A percentile compares a stretch with the other conserved stretches of the same genome.
Evolutionary conservation across 2,113 vertebrate species (phyloP).

Genomic region (Chamaea fasciata): DNA sequence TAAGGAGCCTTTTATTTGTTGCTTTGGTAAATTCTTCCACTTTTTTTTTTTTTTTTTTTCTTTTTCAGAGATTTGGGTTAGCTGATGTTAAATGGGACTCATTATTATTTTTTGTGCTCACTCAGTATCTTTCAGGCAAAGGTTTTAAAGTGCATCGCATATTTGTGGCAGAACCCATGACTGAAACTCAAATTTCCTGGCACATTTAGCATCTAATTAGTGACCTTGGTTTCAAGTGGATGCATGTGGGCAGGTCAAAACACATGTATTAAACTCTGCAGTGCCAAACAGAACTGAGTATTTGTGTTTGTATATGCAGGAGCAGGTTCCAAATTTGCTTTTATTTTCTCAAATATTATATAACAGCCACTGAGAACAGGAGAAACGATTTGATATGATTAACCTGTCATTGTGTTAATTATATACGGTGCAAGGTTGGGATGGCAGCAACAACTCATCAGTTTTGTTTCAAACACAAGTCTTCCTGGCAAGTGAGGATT

Average conservation of each 20-base stretch:
- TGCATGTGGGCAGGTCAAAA: not conserved
- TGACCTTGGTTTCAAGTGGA: not conserved
- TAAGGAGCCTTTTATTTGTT: not conserved
- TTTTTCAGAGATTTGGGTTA: not conserved
- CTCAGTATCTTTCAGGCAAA: not conserved
- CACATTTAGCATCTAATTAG: slow-evolving; percentile 4
- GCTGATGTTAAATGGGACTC: not conserved
- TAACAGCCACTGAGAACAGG: not conserved
- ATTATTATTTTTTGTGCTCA: not conserved
- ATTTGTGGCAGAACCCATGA: not conserved
- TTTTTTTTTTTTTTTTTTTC: rapidly evolving
- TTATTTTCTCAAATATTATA: not conserved
- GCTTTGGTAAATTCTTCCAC: not conserved
- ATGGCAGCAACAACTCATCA: not conserved
- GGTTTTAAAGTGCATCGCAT: not conserved
- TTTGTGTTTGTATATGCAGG: not conserved
- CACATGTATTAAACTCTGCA: not conserved
- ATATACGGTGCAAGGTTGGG: not conserved
- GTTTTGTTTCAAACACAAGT: not conserved
- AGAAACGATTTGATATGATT: not conserved
- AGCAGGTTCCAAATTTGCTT: not conserved
- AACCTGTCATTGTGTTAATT: not conserved
- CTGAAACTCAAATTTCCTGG: not conserved
- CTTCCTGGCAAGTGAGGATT: not conserved
- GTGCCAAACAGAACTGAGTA: not conserved